Percentiles rank a stretch among this genome's conserved stretches.
These are phyloP conservation scores for Hiodon alosoides DNA, from an alignment of 2,113 vertebrate species.

Conservation along the genomic window DNA sequence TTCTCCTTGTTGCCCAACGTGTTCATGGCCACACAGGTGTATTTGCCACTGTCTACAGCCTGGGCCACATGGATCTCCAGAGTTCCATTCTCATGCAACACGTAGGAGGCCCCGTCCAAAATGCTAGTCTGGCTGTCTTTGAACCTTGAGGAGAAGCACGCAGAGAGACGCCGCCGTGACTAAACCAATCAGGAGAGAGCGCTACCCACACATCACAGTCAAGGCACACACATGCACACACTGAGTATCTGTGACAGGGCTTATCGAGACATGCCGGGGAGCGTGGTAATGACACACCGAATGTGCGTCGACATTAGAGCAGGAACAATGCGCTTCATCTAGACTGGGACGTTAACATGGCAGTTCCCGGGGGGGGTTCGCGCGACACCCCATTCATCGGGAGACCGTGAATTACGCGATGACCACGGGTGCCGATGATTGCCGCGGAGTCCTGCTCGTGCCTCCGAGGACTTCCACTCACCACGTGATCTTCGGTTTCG, in stretches of 20 bases:
- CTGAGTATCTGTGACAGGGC: no score
- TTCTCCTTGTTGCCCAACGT: slow-evolving; percentile 82
- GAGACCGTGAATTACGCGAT: no score
- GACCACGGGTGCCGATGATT: no score
- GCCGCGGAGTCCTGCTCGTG: no score
- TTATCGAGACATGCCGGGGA: no score
- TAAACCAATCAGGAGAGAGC: not conserved
- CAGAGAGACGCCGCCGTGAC: not conserved
- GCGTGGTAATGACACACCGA: no score
- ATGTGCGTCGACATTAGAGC: no score
- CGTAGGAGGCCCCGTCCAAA: slow-evolving; percentile 66
- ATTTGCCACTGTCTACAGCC: slow-evolving; percentile 72
- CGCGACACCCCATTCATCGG: no score
- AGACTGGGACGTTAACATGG: no score
- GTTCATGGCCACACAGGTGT: slow-evolving; percentile 88
- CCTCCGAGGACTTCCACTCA: slow-evolving; percentile 44
- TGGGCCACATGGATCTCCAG: slow-evolving; percentile 85
- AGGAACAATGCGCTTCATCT: no score
- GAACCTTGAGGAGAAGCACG: slow-evolving; percentile 65
- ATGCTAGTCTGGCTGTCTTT: slow-evolving; percentile 79
- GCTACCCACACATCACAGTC: not conserved
- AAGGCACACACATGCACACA: not conserved
- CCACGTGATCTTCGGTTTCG: slow-evolving; percentile 85
- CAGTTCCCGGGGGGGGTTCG: no score
- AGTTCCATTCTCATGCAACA: slow-evolving; percentile 84